Evolutionary conservation across 2,113 vertebrate species (phyloP).

Genomic region (Salvelinus alpinus): DNA sequence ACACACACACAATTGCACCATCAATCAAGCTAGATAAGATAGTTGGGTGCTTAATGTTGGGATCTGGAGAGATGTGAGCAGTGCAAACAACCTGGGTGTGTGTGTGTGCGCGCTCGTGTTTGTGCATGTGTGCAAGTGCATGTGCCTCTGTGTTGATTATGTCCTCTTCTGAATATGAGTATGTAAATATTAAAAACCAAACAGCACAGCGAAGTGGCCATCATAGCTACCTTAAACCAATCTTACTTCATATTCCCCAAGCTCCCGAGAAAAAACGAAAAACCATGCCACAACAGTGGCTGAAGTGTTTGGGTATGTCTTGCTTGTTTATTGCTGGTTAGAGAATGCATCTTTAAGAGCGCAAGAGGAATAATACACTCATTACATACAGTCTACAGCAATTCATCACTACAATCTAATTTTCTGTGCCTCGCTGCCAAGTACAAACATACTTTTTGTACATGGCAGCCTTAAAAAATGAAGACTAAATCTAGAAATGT

Average conservation of each 20-base stretch:
- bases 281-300: neutral
- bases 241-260: slow-evolving; percentile 6
- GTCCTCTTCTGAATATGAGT: too few relatives aligned
- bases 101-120: too few relatives aligned
- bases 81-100: slow-evolving; percentile 6
- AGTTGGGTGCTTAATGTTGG: slow-evolving; percentile 18
- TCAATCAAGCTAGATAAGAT: slow-evolving; percentile 55
- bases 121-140: neutral
- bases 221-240: slow-evolving; percentile 8
- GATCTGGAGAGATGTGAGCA: slow-evolving; percentile 11
- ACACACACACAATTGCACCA: slow-evolving; percentile 48
- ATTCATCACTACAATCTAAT: slow-evolving; percentile 59
- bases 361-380: slow-evolving; percentile 49
- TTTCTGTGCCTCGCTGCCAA: slow-evolving; percentile 41
- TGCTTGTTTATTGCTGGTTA: slow-evolving; percentile 36
- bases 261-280: neutral
- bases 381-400: slow-evolving; percentile 51
- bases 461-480: slow-evolving; percentile 45
- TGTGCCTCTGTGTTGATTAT: neutral
- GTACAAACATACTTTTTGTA: slow-evolving; percentile 48
- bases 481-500: slow-evolving; percentile 45
- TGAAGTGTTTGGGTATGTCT: slow-evolving; percentile 23
- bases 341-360: slow-evolving; percentile 42
- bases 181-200: too few relatives aligned
- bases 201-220: neutral